phyloP scores from a whole-genome alignment of 2,113 vertebrate species.

The Procapra przewalskii region DNA sequence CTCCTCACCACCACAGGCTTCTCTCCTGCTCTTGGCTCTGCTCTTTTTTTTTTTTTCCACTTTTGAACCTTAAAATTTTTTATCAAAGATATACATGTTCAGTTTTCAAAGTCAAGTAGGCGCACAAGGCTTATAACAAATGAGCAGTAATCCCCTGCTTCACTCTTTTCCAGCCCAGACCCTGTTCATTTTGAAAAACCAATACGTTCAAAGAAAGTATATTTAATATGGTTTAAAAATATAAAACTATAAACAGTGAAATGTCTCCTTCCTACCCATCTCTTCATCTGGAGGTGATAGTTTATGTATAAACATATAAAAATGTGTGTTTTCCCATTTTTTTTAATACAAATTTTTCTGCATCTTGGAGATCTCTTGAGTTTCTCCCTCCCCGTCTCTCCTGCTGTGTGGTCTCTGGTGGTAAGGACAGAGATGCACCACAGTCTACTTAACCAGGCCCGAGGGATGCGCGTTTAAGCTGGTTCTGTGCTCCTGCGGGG shows the following conservation, averaged over 20 bases:
- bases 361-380: background rate
- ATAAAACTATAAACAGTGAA: background rate
- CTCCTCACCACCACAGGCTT: background rate
- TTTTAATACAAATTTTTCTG: background rate
- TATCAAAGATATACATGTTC: background rate
- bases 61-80: background rate
- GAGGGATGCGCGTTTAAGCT: background rate
- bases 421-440: background rate
- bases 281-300: background rate
- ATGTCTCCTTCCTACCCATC: background rate
- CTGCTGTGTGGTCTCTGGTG: background rate
- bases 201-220: background rate
- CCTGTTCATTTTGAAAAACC: background rate
- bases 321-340: background rate
- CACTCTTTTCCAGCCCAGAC: background rate
- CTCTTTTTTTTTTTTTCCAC: background rate
- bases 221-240: constrained; percentile 17
- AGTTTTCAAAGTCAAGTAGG: background rate
- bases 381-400: background rate
- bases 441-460: background rate
- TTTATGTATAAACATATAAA: background rate
- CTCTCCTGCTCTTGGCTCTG: background rate
- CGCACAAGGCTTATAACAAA: background rate
- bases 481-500: background rate
- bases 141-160: background rate